These are phyloP conservation scores for Zaprionus vittiger DNA, from an alignment of 1,140 invertebrate species.

Conservation along the genomic window DNA sequence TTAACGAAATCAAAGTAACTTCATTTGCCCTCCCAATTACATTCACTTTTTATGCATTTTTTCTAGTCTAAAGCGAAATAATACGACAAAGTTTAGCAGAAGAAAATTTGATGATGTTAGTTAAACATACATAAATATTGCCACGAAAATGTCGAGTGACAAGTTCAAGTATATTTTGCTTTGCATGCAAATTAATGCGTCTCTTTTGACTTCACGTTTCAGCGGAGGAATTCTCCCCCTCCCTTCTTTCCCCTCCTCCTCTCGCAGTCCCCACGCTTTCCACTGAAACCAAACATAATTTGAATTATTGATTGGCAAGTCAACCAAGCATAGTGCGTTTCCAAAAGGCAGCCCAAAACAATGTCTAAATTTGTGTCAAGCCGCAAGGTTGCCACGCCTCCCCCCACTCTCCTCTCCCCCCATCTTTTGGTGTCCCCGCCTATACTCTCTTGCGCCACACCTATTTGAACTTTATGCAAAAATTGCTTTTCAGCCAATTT, in stretches of 20 bases:
- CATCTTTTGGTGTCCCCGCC: background rate
- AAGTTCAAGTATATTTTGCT: constrained; percentile 48
- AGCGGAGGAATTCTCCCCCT: background rate
- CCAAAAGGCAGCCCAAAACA: constrained; percentile 45
- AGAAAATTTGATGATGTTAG: constrained; percentile 18
- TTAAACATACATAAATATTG: constrained; percentile 45
- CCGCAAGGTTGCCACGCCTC: constrained; percentile 59
- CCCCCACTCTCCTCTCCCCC: constrained; percentile 12
- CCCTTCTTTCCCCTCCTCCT: background rate
- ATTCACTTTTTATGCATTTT: background rate
- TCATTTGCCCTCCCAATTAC: background rate
- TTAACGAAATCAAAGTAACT: background rate
- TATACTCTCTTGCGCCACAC: constrained; percentile 38
- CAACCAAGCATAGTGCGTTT: constrained; percentile 51
- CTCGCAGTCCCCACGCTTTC: background rate
- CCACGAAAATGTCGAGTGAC: constrained; percentile 28
- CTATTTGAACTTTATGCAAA: constrained; percentile 61
- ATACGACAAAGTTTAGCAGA: background rate
- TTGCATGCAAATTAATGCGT: constrained; percentile 46
- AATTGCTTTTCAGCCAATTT: constrained; percentile 76
- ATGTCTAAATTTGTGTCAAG: constrained; percentile 72
- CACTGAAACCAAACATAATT: constrained; percentile 63
- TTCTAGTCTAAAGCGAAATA: background rate
- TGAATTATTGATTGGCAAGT: constrained; percentile 77
- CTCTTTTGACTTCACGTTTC: constrained; percentile 13